Base-by-base conservation (phyloP, 1,140 invertebrate genomes). In the Sminthurides bifidus region DNA sequence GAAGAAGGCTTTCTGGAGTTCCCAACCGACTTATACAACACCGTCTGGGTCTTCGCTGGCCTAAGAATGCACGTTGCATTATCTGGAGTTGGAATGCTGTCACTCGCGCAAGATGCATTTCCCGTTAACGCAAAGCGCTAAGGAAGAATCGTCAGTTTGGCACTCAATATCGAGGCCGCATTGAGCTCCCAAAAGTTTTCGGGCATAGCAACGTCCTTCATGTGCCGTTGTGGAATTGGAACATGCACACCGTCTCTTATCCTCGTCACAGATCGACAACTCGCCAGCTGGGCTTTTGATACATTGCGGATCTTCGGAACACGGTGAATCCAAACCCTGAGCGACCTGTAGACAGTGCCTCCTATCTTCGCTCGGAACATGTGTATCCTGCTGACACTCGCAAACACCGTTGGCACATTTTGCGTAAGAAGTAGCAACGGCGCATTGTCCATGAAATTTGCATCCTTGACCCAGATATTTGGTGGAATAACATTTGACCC, bases 271-370 rank as follows among this genome's bases (percentile, higher is more conserved):
- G 15, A 17, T 40, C 0, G 53, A 49, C 44, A 64, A 24, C 15
- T 31, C 51, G 1, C 63, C 63, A 15, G 61, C 26, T 26, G 26
- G 33, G 5, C 56, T 56, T 31, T 46, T 40, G 21, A 19, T 51
- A 31, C 63, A 64, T 30, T 64, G 63, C 1, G 6, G 26, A 33
- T 64, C 59, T 50, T 64, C 63, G 46, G 61, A 59, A 31, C 63
- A 64, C n/a, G 40, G 23, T 10, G 56, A 59, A 23, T 55, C 21
- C 1, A 59, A 29, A n/a, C 63, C 63, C n/a, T 43, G 45, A 14
- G 38, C 56, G 52, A 64, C 59, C 45, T 55, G 37, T 24, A 64
- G 35, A 31, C 63, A 64, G 56, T 61, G 58, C 33, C 56, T 49
- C 15, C 56, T 52, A 46, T 64, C 63, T 17, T 53, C 17, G 31